Percentiles rank a stretch among this genome's conserved stretches.
phyloP scores from a whole-genome alignment of 2,888 invertebrate species.

The Caenorhabditis virilis region DNA sequence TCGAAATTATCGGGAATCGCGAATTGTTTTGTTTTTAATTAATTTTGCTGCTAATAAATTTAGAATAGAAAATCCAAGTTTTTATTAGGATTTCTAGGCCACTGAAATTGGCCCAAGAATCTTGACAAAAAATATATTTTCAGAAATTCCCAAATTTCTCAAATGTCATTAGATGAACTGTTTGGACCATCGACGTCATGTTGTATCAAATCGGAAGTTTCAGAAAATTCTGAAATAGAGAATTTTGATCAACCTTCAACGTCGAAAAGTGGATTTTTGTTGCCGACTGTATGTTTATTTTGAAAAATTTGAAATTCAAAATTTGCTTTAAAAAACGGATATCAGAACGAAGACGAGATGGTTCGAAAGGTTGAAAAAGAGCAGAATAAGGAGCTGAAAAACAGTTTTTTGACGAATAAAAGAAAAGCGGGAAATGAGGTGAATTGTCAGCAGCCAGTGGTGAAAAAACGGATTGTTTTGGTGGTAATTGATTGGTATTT shows the following conservation, averaged over 20 bases:
- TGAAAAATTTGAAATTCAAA: not conserved
- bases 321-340: not conserved
- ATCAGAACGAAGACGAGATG: constrained; percentile 31
- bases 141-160: no score
- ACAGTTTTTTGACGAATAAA: not conserved
- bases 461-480: constrained; percentile 15
- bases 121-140: no score
- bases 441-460: constrained; percentile 5
- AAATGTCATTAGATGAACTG: constrained; percentile 2
- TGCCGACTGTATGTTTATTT: constrained; percentile 14
- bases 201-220: not conserved
- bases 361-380: not conserved
- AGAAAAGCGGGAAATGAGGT: not conserved
- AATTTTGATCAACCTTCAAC: not conserved
- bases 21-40: no score
- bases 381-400: not conserved
- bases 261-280: not conserved
- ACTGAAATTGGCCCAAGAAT: no score
- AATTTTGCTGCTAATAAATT: no score
- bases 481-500: not conserved
- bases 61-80: no score
- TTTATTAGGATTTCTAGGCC: no score
- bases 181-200: not conserved
- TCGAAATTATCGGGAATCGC: no score
- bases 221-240: not conserved